A percentile compares a stretch with the other conserved stretches of the same genome.
phyloP scores from a whole-genome alignment of 2,888 invertebrate genomes.

The Trichopoda pennipes region DNA sequence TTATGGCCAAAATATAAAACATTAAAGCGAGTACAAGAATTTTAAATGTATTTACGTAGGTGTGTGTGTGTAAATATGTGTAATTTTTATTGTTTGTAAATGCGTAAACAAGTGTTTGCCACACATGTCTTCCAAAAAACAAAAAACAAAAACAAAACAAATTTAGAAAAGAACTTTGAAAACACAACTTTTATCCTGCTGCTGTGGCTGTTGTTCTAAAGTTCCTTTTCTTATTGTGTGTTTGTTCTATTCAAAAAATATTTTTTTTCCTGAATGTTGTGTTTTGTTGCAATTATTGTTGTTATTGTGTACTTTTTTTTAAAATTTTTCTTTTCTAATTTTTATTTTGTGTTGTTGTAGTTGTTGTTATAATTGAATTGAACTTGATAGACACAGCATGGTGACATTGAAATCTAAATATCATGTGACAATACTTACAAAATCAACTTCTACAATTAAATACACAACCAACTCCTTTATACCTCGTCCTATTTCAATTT shows the following conservation, averaged over 20 bases:
- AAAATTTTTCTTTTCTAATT: neutral
- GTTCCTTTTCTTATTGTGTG: constrained; percentile 20
- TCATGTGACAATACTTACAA: constrained; percentile 59
- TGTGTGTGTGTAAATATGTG: constrained; percentile 10
- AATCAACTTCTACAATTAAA: neutral
- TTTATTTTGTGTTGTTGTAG: constrained; percentile 9
- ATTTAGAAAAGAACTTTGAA: neutral
- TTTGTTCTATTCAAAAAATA: constrained; percentile 40
- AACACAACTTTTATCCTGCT: constrained; percentile 44
- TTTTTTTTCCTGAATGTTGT: constrained; percentile 57
- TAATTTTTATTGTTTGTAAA: constrained; percentile 53
- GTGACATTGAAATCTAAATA: constrained; percentile 62
- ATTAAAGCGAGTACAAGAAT: constrained; percentile 8
- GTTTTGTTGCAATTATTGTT: constrained; percentile 37
- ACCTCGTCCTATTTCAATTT: neutral
- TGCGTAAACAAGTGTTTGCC: constrained; percentile 69
- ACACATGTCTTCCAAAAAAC: constrained; percentile 54
- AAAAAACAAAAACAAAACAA: constrained; percentile 8
- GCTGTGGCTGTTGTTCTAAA: constrained; percentile 14
- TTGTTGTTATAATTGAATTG: constrained; percentile 53
- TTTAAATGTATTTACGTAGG: constrained; percentile 17
- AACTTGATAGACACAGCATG: constrained; percentile 32
- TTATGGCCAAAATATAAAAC: constrained; percentile 28
- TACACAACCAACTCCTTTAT: neutral
- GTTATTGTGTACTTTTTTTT: constrained; percentile 1